Conservation (phyloP, 2,797 vertebrate species). For the Sebastes minor region DNA sequence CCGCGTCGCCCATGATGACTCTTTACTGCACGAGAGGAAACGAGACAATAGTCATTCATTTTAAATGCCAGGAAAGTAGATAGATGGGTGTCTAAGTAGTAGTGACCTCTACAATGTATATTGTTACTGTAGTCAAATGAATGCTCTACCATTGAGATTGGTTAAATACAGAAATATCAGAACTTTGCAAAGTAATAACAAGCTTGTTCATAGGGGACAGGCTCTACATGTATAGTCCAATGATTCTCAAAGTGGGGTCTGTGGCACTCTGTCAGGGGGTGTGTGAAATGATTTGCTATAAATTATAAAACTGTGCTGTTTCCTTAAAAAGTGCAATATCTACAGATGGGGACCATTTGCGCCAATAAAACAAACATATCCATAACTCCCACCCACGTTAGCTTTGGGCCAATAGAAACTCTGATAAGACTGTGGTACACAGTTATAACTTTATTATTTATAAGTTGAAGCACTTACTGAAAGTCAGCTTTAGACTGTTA, state of each 20-base stretch:
- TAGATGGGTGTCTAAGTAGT: neutral
- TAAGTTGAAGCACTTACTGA: neutral
- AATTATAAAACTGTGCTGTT: neutral
- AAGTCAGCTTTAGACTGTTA: neutral
- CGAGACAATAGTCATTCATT: neutral
- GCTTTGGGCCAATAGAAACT: neutral
- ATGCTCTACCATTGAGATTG: neutral
- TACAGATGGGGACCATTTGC: neutral
- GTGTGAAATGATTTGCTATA: neutral
- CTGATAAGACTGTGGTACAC: neutral
- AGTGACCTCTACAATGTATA: neutral
- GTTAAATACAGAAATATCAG: neutral
- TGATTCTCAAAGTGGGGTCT: neutral
- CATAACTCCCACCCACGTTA: neutral
- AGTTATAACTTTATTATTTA: neutral
- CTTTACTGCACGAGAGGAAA: slow-evolving; percentile 69
- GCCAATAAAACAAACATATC: neutral
- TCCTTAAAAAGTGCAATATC: neutral
- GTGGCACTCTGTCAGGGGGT: neutral
- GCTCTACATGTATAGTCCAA: neutral
- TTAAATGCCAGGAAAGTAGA: neutral
- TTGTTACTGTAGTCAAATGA: neutral
- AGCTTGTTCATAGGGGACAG: neutral
- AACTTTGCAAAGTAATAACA: neutral
- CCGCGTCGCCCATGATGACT: slow-evolving; percentile 85